These are phyloP conservation scores for Ranitomeya imitator DNA, from an alignment of 2,113 vertebrate genomes.

Conservation along the genomic window DNA sequence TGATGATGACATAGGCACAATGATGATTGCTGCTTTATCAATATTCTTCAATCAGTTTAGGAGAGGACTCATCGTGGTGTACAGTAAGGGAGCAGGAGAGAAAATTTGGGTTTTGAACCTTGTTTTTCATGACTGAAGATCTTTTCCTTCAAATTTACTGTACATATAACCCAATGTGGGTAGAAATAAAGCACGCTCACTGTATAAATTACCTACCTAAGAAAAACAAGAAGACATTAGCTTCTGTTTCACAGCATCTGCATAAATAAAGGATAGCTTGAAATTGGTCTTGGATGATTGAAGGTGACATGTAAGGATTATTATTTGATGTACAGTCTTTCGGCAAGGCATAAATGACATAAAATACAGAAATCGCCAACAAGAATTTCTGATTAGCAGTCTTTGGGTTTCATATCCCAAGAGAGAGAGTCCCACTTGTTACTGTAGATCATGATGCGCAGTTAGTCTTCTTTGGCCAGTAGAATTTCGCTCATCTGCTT, in stretches of 20 bases:
- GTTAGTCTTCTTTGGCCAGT: slow-evolving; percentile 67
- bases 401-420: not conserved
- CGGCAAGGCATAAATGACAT: not conserved
- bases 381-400: not conserved
- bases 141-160: not conserved
- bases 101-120: not conserved
- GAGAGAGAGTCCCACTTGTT: not conserved
- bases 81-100: not conserved
- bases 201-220: not conserved
- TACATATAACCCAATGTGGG: not conserved
- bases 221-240: not conserved
- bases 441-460: not conserved
- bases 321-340: not conserved
- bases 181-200: not conserved
- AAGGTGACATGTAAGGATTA: not conserved
- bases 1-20: no score
- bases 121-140: not conserved
- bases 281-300: not conserved
- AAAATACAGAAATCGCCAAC: not conserved
- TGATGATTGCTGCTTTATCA: no score
- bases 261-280: not conserved
- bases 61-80: no score
- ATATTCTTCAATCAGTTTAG: no score
- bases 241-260: not conserved
- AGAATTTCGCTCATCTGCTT: slow-evolving; percentile 83